Conservation (phyloP, 2,797 vertebrate genomes). For the Silurus aristotelis region DNA sequence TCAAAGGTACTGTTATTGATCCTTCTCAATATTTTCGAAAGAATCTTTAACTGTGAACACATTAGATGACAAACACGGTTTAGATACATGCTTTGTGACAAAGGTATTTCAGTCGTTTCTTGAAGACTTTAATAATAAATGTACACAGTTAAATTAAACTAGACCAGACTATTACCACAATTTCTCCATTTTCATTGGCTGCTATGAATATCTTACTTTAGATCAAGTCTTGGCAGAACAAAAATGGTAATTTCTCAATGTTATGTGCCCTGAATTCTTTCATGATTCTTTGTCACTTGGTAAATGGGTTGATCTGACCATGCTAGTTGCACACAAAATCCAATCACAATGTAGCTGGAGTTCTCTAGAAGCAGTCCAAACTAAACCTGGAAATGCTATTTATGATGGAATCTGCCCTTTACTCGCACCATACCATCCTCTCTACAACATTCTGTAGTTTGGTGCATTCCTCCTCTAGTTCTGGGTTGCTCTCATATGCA, state of each 20-base stretch:
- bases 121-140: not conserved
- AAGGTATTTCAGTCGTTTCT: not conserved
- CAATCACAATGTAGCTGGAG: not conserved
- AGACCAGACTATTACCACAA: not conserved
- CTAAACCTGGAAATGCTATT: not conserved
- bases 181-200: not conserved
- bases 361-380: not conserved
- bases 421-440: slow-evolving; percentile 76
- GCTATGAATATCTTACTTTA: not conserved
- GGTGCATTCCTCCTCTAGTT: slow-evolving; percentile 77
- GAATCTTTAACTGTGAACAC: too few species aligned
- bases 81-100: too few species aligned
- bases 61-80: too few species aligned
- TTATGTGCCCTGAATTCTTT: not conserved
- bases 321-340: not conserved
- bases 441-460: slow-evolving; percentile 76
- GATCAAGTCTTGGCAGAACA: not conserved
- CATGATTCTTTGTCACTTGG: not conserved
- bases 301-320: not conserved
- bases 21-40: too few species aligned
- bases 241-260: not conserved
- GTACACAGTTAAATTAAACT: not conserved
- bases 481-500: slow-evolving; percentile 50
- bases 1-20: too few species aligned
- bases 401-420: not conserved